phyloP scores from a whole-genome alignment of 2,113 vertebrate genomes.

The Azemiops feae region DNA sequence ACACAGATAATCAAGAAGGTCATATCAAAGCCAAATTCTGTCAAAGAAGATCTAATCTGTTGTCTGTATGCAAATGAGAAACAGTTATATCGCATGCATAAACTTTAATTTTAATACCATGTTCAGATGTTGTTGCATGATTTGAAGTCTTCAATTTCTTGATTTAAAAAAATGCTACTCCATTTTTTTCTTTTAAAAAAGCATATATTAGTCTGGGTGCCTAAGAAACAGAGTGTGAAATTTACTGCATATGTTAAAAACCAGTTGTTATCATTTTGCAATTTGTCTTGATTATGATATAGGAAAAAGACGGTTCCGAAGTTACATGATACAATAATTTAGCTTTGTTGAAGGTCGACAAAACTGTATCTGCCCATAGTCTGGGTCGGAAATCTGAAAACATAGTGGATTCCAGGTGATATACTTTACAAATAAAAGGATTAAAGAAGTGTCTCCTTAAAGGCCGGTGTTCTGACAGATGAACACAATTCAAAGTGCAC shows the following conservation, averaged over 20 bases:
- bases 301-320: not conserved
- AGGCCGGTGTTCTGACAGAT: no score
- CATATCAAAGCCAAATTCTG: not conserved
- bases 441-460: not conserved
- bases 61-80: not conserved
- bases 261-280: not conserved
- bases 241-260: not conserved
- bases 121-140: not conserved
- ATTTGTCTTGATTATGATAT: not conserved
- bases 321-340: not conserved
- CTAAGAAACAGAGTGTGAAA: not conserved
- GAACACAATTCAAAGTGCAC: no score
- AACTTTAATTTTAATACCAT: not conserved
- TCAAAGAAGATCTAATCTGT: not conserved
- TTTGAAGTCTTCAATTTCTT: not conserved
- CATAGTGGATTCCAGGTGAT: not conserved
- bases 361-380: not conserved
- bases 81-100: not conserved
- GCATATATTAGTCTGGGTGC: not conserved
- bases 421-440: not conserved
- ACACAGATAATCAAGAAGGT: not conserved
- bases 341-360: not conserved
- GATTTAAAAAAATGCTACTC: not conserved
- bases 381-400: not conserved
- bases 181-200: not conserved